Base-by-base conservation (phyloP, 2,113 vertebrate genomes). In the Saccopteryx bilineata region DNA sequence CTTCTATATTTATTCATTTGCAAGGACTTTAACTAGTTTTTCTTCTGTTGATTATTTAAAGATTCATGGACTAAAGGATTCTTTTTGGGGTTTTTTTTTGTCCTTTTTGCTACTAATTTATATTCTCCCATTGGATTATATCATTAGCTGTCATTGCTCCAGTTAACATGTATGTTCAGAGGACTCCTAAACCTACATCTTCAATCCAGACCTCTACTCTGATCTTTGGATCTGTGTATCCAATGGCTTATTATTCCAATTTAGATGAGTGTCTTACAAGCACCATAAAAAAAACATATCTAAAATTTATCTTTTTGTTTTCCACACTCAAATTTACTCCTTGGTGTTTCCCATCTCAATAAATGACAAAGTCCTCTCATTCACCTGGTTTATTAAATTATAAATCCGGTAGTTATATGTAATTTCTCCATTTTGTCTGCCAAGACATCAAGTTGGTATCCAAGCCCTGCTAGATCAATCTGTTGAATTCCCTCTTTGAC, bases 391-490 rank as follows among this genome's bases (percentile, higher is more conserved):
- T 87, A 31, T 87, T 58, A 81, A 81, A 3, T 80, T 91, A 50
- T 21, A 82, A 91, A 86, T 1, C 31, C 68, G 1, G 3, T 63
- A 66, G 21, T 33, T 26, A 78, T n/a, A 28, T 23, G 46, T n/a
- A 11, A 13, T 86, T 93, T 96, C 60, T 66, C 4, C 5, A 65
- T 93, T 87, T 94, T 39, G 5, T 24, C 39, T 93, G 87, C 31
- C 0, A 79, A 28, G 2, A 69, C 10, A 76, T 46, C 2, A 78
- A 72, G 11, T 83, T n/a, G 80, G 19, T 91, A 85, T 31, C 24
- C 8, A 90, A 78, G 1, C 21, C 9, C 46, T 81, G 12, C 31
- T 66, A 6, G 2, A 65, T 33, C 17, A 31, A 33, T 60, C 5
- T 80, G 4, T 54, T 91, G 58, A 89, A 83, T 74, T 86, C 7